These are phyloP conservation scores for Sepiola atlantica DNA, from an alignment of 2,888 invertebrate species.

Conservation along the genomic window DNA sequence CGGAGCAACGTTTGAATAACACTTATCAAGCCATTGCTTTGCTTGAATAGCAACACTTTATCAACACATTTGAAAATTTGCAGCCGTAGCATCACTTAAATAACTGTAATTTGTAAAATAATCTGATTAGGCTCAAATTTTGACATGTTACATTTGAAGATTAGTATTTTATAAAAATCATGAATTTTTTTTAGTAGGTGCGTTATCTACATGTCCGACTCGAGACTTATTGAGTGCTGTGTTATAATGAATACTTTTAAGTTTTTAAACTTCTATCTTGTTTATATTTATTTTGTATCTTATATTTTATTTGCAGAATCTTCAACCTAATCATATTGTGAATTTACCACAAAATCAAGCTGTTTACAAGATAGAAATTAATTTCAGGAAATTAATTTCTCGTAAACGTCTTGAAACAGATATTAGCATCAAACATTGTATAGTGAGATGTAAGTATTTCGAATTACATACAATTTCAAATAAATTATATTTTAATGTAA, in stretches of 20 bases:
- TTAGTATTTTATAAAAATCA: no score
- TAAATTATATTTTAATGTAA: neutral
- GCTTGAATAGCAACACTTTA: no score
- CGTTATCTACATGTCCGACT: no score
- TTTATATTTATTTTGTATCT: neutral
- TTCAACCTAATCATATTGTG: neutral
- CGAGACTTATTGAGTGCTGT: no score
- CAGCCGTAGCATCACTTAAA: no score
- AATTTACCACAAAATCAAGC: neutral
- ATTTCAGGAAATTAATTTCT: neutral
- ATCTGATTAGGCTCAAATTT: no score
- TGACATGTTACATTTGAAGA: no score
- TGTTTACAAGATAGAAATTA: neutral
- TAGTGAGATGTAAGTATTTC: neutral
- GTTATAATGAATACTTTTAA: neutral
- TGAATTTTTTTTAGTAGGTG: no score
- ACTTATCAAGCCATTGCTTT: no score
- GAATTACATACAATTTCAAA: neutral
- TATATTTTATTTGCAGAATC: neutral
- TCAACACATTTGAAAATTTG: no score
- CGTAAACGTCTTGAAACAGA: neutral
- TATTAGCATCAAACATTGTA: slow-evolving; percentile 16
- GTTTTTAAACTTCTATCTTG: neutral
- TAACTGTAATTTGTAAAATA: no score
- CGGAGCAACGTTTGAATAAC: no score